These are phyloP conservation scores for Gallinago solitaria DNA, from an alignment of 2,797 vertebrate genomes.

Conservation along the genomic window DNA sequence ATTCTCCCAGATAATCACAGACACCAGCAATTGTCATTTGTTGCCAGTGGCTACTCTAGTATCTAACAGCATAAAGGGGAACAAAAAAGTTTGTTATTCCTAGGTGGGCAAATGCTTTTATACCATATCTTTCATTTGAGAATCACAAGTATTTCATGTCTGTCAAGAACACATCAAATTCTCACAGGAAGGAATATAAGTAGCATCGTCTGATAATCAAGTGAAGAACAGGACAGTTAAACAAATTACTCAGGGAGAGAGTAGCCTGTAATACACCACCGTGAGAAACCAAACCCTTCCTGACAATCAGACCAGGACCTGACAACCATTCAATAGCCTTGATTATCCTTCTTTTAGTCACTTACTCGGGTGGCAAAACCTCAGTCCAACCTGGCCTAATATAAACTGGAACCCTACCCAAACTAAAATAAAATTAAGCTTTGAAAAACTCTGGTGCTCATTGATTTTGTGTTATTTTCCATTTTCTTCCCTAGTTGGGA, in stretches of 20 bases:
- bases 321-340: background rate
- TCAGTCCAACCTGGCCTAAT: background rate
- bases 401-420: background rate
- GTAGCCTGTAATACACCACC: background rate
- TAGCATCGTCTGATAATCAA: background rate
- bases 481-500: background rate
- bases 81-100: background rate
- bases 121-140: background rate
- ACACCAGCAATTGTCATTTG: background rate
- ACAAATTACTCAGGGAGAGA: background rate
- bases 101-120: background rate
- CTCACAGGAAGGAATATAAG: background rate
- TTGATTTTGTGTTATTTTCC: background rate
- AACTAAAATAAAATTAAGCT: background rate
- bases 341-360: background rate
- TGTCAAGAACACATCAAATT: background rate
- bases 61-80: background rate
- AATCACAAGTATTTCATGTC: background rate
- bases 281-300: too few species aligned
- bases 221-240: background rate
- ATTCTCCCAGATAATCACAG: background rate
- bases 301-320: too few species aligned
- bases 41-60: background rate
- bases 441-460: background rate
- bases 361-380: background rate